These are phyloP conservation scores for Lepus americanus DNA, from an alignment of 2,113 vertebrate genomes.

Conservation along the genomic window DNA sequence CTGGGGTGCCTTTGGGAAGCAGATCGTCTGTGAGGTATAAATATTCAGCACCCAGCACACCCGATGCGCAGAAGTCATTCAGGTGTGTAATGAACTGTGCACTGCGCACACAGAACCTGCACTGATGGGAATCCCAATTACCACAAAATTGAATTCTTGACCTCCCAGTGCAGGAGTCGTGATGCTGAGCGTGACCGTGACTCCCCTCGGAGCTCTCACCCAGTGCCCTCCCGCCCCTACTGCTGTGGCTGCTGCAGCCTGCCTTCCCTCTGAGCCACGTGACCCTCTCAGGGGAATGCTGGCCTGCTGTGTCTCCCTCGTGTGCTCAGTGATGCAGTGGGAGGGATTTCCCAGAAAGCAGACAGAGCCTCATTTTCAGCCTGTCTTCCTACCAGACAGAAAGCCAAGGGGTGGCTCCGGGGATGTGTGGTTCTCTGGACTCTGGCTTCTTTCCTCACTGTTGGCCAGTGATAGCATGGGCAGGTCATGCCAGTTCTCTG, in stretches of 20 bases:
- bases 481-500: background rate
- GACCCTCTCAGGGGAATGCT: background rate
- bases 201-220: background rate
- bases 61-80: background rate
- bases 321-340: accelerated
- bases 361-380: background rate
- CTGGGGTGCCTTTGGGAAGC: background rate
- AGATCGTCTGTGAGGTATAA: background rate
- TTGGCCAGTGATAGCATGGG: background rate
- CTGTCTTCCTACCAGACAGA: background rate
- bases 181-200: background rate
- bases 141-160: slow-evolving; percentile 26
- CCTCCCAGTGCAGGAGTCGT: background rate
- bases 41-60: background rate
- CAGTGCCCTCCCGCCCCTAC: accelerated
- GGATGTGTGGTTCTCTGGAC: accelerated
- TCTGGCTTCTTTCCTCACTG: too few species aligned
- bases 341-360: background rate
- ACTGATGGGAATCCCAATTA: slow-evolving; percentile 49
- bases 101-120: background rate
- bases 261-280: background rate
- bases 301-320: background rate
- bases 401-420: accelerated
- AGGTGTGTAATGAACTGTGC: slow-evolving; percentile 57
- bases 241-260: accelerated